Evolutionary conservation across 2,797 vertebrate species (phyloP).

Genomic region (Macrochelys suwanniensis): DNA sequence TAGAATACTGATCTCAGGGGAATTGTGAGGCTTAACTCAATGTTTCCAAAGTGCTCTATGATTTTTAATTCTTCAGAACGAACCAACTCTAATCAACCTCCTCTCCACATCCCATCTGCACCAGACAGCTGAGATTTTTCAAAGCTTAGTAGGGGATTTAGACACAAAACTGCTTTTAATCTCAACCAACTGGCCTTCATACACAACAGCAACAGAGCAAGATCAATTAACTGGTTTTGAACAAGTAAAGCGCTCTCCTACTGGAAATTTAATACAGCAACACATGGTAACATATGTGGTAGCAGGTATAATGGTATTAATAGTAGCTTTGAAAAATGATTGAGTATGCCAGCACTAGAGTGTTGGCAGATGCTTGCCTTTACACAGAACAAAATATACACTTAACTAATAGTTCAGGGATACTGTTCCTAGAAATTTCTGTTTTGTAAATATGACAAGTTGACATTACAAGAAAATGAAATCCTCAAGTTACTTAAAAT

Average conservation of each 20-base stretch:
- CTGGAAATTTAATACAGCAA: background rate
- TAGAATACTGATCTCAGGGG: background rate
- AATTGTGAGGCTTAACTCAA: background rate
- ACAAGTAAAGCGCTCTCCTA: accelerated
- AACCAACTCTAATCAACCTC: background rate
- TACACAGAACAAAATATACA: background rate
- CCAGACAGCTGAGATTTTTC: background rate
- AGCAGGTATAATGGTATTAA: background rate
- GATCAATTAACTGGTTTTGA: background rate
- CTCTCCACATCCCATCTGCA: background rate
- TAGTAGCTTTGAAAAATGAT: accelerated
- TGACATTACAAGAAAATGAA: background rate
- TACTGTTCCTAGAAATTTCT: background rate
- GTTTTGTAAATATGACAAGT: background rate
- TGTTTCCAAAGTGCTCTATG: background rate
- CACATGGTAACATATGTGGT: background rate
- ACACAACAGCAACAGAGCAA: background rate
- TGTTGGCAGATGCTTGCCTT: background rate
- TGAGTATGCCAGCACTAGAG: accelerated
- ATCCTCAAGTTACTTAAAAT: accelerated
- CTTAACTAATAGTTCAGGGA: background rate
- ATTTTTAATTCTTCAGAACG: background rate
- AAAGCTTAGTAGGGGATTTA: background rate
- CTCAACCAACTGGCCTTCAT: background rate
- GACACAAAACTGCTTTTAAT: background rate